Conservation (phyloP, 2,888 invertebrate species). For the Melieria picta region DNA sequence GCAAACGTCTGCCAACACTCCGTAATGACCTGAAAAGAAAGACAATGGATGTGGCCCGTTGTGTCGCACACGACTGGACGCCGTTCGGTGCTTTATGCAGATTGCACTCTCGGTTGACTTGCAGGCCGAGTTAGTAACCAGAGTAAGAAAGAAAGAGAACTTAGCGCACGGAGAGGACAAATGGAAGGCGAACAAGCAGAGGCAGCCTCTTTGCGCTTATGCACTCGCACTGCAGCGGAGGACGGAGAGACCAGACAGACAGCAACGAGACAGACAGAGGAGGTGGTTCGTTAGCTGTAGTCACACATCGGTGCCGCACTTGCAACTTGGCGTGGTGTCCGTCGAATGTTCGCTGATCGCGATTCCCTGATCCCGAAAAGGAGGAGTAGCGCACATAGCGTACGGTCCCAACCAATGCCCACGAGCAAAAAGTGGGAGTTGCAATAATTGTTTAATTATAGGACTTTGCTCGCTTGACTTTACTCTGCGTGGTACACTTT, state of each 20-base stretch:
- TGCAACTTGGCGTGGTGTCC: constrained; percentile 50
- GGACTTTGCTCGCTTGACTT: constrained; percentile 64
- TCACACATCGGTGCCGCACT: constrained; percentile 53
- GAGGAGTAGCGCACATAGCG: constrained; percentile 65
- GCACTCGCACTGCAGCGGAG: constrained; percentile 28
- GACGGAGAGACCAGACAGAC: constrained; percentile 7
- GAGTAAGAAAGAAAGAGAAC: neutral
- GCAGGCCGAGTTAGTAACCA: neutral
- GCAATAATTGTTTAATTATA: constrained; percentile 68
- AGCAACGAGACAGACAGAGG: constrained; percentile 43
- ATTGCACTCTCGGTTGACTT: no score
- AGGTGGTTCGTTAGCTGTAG: constrained; percentile 57
- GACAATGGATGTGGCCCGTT: no score
- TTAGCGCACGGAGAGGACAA: neutral
- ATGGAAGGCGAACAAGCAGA: neutral
- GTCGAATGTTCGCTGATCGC: constrained; percentile 43
- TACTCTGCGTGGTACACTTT: constrained; percentile 39
- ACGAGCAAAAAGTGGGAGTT: constrained; percentile 66
- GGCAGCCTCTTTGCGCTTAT: constrained; percentile 38
- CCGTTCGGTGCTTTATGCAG: no score
- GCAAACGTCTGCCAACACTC: no score
- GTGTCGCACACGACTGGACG: no score
- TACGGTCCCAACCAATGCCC: constrained; percentile 61
- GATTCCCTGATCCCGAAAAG: constrained; percentile 62
- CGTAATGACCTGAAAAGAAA: no score